phyloP scores from a whole-genome alignment of 1,140 invertebrate genomes.

The Drosophila virilis region DNA sequence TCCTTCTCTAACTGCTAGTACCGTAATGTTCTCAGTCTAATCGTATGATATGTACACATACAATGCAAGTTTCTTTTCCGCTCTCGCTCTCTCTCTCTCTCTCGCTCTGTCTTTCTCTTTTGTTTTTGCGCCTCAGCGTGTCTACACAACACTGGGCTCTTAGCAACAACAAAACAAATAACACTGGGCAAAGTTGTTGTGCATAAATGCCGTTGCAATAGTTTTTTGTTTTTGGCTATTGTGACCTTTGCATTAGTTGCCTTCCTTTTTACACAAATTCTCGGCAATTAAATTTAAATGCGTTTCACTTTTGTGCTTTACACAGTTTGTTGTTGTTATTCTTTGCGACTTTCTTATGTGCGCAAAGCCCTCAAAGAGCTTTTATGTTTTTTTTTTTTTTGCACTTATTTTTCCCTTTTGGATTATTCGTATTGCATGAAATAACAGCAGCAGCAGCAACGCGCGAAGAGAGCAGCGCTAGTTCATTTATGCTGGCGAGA shows the following conservation, averaged over 20 bases:
- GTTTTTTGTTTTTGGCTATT: slow-evolving; percentile 29
- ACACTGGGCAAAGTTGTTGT: not conserved
- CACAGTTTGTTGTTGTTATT: slow-evolving; percentile 15
- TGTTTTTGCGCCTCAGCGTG: not conserved
- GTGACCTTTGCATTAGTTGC: not conserved
- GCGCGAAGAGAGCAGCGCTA: slow-evolving; percentile 45
- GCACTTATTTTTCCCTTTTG: slow-evolving; percentile 36
- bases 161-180: slow-evolving; percentile 2
- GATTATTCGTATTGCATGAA: slow-evolving; percentile 42
- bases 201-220: slow-evolving; percentile 31
- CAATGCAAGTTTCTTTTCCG: slow-evolving; percentile 23
- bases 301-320: slow-evolving; percentile 50
- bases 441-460: slow-evolving; percentile 63
- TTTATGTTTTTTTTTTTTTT: slow-evolving; percentile 46
- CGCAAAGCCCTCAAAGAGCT: slow-evolving; percentile 25
- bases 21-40: slow-evolving; percentile 23
- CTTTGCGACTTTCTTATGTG: slow-evolving; percentile 5
- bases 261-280: slow-evolving; percentile 14
- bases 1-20: not conserved
- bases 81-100: slow-evolving; percentile 1
- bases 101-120: not conserved
- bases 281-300: slow-evolving; percentile 38
- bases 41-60: slow-evolving; percentile 46
- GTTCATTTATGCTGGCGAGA: slow-evolving; percentile 41
- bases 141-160: slow-evolving; percentile 14